Evolutionary conservation across 2,888 invertebrate species (phyloP).

Genomic region (Drosophila testacea): DNA sequence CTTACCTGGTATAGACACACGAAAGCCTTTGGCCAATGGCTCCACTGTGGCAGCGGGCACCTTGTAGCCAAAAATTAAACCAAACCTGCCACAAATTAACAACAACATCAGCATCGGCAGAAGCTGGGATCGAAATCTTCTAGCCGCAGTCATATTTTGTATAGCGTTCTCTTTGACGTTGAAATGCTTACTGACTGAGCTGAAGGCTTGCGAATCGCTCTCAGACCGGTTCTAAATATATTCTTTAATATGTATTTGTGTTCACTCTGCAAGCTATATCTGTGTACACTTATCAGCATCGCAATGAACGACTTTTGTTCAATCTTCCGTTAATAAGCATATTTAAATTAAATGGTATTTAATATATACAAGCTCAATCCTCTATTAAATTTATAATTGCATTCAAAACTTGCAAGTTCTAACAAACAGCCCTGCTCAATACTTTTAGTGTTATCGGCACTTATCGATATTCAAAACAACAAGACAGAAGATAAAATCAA

Average conservation of each 20-base stretch:
- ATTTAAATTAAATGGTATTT: background rate
- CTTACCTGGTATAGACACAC: constrained; percentile 80
- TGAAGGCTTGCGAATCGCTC: background rate
- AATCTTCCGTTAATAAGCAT: background rate
- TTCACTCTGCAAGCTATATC: background rate
- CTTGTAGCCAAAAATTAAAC: constrained; percentile 47
- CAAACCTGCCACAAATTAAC: constrained; percentile 4
- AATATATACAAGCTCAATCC: background rate
- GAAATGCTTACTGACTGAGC: background rate
- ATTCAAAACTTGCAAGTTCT: background rate
- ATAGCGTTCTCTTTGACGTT: constrained; percentile 1
- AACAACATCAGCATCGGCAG: constrained; percentile 14
- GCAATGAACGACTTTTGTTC: background rate
- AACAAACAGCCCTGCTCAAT: background rate
- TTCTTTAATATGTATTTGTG: constrained; percentile 1
- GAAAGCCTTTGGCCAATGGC: constrained; percentile 68
- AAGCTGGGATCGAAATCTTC: constrained; percentile 1
- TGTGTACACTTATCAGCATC: constrained; percentile 5
- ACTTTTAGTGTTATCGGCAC: background rate
- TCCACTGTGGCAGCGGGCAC: constrained; percentile 70
- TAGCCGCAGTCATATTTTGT: constrained; percentile 5
- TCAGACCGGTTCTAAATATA: constrained; percentile 21
- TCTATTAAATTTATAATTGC: background rate
- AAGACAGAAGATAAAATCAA: no score
- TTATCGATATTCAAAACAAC: constrained; percentile 2